Base-by-base conservation (phyloP, 2,113 vertebrate genomes). In the Heterotilapia buettikoferi region DNA sequence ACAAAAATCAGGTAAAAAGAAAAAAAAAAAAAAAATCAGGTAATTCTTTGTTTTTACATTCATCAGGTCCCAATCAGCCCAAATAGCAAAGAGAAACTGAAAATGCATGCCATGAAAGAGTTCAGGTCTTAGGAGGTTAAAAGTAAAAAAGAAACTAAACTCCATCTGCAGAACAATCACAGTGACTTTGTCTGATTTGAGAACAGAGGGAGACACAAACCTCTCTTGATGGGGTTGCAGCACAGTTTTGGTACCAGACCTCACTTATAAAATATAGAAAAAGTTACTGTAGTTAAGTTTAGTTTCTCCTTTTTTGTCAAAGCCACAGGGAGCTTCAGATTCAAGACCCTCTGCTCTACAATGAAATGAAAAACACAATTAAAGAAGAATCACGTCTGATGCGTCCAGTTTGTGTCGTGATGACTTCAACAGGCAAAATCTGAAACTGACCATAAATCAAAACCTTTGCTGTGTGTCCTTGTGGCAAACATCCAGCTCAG, bases 21-120 rank as follows among this genome's bases (percentile, higher is more conserved):
- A 9, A 4, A 16, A 7, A 26, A 26, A 26, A 0, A n/a, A n/a
- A n/a, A 6, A 57, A 18, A 2, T 31, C 14, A 0, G 29, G 29
- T 19, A 61, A 61, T 61, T 33, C 59, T 19, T 63, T 33, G 59
- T 33, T 63, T 63, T 63, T 33, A 63, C 29, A 4, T 19, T 33
- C 29, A 63, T 63, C 16, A 11, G 59, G 29, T 33, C 59, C 59
- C 59, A 63, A 9, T 38, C 36, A 9, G 9, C 36, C 36, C 36
- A 38, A 38, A 38, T 38, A 4, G 36, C 36, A 38, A 38, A 33
- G 5, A 1, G 16, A 19, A 63, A 4, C 29, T 33, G 6, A 63
- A 63, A 63, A 63, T 63, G 59, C 29, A 33, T 33, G 59, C 59
- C 3, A 33, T 33, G 59, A 19, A 0, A 63, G 29, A 63, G 59